Base-by-base conservation (phyloP, 2,888 invertebrate species). In the Cactoblastis cactorum region DNA sequence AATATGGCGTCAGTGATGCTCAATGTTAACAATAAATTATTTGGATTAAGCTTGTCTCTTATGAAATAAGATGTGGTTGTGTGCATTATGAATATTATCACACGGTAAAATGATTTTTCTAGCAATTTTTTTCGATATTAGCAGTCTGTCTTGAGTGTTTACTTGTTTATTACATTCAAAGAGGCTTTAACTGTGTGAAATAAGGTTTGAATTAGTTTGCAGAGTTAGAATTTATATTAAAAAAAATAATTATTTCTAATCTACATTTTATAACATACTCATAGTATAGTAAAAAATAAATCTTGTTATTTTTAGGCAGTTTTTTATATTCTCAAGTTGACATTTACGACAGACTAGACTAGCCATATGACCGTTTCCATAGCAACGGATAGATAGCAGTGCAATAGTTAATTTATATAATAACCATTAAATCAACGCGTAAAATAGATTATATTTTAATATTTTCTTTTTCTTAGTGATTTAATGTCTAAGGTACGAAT, bases 31-130 rank as follows among this genome's bases (percentile, higher is more conserved):
- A 69, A 65, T 66, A 69, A 69, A 58, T 63, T 57, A 60, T 63
- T 66, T 61, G 55, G 52, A 55, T 45, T 67, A 72, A 74, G 67
- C 75, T 80, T 53, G 57, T 76, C 59, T 81, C 82, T 80, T 81
- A 83, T 80, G 68, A 77, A 74, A 77, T 79, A 79, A 77, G 76
- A 78, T 69, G 74, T 77, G 83, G 84, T 83, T 83, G 83, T 83
- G 83, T 77, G 75, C 58, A 58, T 68, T 69, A 66, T 61, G 57
- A 65, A 66, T 74, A 73, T 72, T 67, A 69, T 64, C 58, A 55
- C 54, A 56, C 58, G 52, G 58, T 61, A 55, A 51, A 39, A 17
- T 14, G 56, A 62, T 60, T 73, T 74, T 79, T 75, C 57, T 75
- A 74, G 73, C 61, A 69, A 58, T 73, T 49, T 75, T 74, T 71